Conservation (phyloP, 2,797 vertebrate species). For the Bradypodion pumilum region DNA sequence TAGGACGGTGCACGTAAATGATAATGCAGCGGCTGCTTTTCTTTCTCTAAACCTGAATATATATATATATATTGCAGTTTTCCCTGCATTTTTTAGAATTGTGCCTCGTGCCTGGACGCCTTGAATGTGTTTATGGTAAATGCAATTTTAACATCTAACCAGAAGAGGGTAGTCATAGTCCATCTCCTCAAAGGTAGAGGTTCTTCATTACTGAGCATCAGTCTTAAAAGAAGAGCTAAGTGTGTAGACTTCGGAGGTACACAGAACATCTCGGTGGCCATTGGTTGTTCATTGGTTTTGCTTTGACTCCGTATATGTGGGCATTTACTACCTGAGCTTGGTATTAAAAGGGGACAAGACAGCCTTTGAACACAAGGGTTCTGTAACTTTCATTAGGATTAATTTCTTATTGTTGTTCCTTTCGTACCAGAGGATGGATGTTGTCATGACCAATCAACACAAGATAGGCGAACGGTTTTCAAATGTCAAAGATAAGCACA, state of each 20-base stretch:
- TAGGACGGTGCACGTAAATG: too few species aligned
- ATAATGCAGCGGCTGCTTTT: too few species aligned
- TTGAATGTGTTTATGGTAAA: not conserved
- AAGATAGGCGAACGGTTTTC: too few species aligned
- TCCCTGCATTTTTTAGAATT: not conserved
- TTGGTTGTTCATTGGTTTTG: not conserved
- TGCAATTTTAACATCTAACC: conserved; percentile 45
- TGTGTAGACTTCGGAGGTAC: conserved; percentile 4
- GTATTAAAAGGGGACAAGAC: not conserved
- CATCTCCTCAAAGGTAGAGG: conserved; percentile 11
- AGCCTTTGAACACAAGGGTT: too few species aligned
- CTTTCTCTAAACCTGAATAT: not conserved
- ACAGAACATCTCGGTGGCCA: conserved; percentile 29
- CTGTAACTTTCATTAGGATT: too few species aligned
- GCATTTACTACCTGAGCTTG: not conserved
- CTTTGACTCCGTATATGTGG: not conserved
- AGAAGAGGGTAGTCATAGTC: conserved; percentile 56
- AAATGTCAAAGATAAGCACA: too few species aligned
- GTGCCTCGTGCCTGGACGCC: not conserved
- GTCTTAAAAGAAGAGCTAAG: not conserved
- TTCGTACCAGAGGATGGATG: too few species aligned
- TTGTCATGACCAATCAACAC: too few species aligned
- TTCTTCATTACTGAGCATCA: too few species aligned
- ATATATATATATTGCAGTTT: not conserved
- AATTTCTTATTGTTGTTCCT: too few species aligned